Conservation (phyloP, 2,797 vertebrate genomes). For the Sylvilagus floridanus region DNA sequence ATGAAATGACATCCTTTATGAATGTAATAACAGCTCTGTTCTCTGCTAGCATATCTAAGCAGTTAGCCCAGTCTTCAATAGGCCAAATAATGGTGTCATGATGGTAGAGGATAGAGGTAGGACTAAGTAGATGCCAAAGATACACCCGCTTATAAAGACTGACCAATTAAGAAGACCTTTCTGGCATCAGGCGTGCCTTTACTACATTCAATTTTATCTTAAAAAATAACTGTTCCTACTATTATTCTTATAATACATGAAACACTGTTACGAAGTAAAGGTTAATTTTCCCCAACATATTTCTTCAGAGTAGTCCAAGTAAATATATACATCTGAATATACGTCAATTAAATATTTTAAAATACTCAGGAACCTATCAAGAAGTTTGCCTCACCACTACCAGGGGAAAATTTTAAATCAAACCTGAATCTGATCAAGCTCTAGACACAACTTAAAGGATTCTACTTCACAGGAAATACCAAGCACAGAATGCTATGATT, state of each 20-base stretch:
- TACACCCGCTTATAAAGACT: background rate
- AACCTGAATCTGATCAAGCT: background rate
- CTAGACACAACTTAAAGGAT: background rate
- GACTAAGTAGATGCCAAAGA: too few species aligned
- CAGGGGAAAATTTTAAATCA: background rate
- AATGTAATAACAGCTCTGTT: conserved; percentile 14
- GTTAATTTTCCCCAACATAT: conserved; percentile 1
- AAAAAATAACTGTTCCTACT: background rate
- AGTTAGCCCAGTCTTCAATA: background rate
- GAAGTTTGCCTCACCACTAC: background rate
- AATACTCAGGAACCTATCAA: background rate
- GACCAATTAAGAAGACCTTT: background rate
- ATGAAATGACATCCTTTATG: conserved; percentile 53
- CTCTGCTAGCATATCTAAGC: background rate
- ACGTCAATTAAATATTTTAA: conserved; percentile 33
- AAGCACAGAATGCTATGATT: background rate
- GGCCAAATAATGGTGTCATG: too few species aligned
- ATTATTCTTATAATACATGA: conserved; percentile 14
- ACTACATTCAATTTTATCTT: conserved; percentile 12
- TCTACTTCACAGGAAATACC: background rate
- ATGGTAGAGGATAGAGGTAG: too few species aligned
- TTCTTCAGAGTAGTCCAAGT: conserved; percentile 11
- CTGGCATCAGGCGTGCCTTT: background rate
- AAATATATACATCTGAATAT: background rate
- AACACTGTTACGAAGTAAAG: conserved; percentile 28